phyloP scores from a whole-genome alignment of 2,113 vertebrate genomes.

The Seriola aureovittata region DNA sequence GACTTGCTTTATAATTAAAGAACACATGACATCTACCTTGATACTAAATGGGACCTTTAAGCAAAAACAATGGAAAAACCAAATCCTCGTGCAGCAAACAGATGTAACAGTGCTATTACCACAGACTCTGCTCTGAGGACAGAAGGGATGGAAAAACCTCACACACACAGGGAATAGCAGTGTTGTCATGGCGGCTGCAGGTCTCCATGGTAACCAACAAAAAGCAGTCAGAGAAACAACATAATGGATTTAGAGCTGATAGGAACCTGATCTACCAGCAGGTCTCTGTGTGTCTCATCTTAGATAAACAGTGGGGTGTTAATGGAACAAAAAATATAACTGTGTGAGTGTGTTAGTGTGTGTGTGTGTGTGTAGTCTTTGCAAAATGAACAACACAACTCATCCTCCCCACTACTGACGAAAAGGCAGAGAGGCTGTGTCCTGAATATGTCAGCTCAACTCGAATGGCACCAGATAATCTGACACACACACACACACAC shows the following conservation, averaged over 20 bases:
- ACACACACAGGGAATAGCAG: neutral
- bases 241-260: conserved; percentile 46
- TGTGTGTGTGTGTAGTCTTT: conserved; percentile 12
- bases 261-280: conserved; percentile 47
- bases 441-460: conserved; percentile 55
- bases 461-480: conserved; percentile 23
- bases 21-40: no score
- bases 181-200: conserved; percentile 53
- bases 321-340: conserved; percentile 11
- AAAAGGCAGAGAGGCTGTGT: conserved; percentile 22
- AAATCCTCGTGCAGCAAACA: no score
- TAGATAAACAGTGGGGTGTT: conserved; percentile 41
- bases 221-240: conserved; percentile 36
- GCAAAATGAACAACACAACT: conserved; percentile 31
- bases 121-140: neutral
- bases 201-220: conserved; percentile 57
- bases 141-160: conserved; percentile 7
- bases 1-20: no score
- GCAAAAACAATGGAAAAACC: no score
- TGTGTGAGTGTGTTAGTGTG: conserved; percentile 1
- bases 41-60: no score
- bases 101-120: no score
- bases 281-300: conserved; percentile 11
- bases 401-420: neutral
- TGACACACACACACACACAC: conserved; percentile 12